Evolutionary conservation across 2,113 vertebrate genomes (phyloP), one percentile per base, ranked within the genome.

Genomic region (Charina bottae): DNA sequence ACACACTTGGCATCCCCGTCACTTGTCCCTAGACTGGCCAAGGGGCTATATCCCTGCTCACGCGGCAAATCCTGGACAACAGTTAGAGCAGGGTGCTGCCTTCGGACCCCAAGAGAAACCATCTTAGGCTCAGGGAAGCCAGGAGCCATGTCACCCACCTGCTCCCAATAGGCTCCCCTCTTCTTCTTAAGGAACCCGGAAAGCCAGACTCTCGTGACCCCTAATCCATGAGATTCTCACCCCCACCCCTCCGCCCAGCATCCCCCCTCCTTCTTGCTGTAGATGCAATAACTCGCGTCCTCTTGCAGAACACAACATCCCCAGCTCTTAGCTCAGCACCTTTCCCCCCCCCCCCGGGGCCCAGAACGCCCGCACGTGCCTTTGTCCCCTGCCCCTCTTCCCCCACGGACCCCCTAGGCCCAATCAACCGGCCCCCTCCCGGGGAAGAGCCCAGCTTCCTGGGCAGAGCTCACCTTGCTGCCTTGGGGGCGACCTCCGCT

Each of bases 401-500:
- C 21, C 49, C 28, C 10, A n/a, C 37, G 37, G 15, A 23, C 26
- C 28, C n/a, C 60, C 0, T 8, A 62, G 55, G 58, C 56, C 56
- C 33, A 53, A 42, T 78, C 33, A 33, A 78, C 6, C 17, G 37
- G 17, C 37, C 17, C 55, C 19, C 33, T 42, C 86, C 33, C 88
- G 1, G 53, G 2, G 28, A 13, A 37, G 8, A 17, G 15, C 21
- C 37, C 53, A 12, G 59, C 15, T 19, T 33, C 85, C 37, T 55
- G 24, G 24, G n/a, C 42, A 19, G 6, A 19, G 26, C 92, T 93
- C 92, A 93, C 92, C 85, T 62, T 62, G 42, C 92, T 46, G 58
- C 26, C 8, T 64, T 37, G 42, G 56, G 68, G 87, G n/a, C 9
- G 56, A 60, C 37, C 72, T 72, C 87, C 68, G 8, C 26, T n/a